Conservation (phyloP, 2,888 invertebrate genomes). For the Nomada hirtipes region DNA sequence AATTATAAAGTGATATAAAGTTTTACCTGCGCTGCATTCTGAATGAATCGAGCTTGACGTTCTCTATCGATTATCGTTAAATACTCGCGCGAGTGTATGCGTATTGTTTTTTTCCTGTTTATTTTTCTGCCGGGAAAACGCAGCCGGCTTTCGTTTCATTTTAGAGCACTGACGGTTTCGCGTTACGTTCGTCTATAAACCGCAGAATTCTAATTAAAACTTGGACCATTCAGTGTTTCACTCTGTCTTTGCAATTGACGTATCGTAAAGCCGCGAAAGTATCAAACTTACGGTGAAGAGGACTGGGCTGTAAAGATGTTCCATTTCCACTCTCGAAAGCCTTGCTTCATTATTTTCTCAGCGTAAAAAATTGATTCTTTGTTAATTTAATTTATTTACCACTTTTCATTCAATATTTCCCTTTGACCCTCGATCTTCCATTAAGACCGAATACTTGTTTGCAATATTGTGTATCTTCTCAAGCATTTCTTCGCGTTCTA, state of each 20-base stretch:
- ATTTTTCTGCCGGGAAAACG: neutral
- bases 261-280: neutral
- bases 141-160: constrained; percentile 1
- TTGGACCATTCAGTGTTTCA: constrained; percentile 7
- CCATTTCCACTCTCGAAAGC: neutral
- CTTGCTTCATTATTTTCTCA: neutral
- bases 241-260: constrained; percentile 18
- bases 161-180: neutral
- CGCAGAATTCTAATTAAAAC: constrained; percentile 27
- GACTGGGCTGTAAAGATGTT: neutral
- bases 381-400: neutral
- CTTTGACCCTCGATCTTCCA: no score
- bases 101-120: neutral
- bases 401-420: neutral
- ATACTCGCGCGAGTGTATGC: neutral
- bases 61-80: neutral
- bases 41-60: neutral
- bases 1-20: no score
- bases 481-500: neutral
- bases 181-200: constrained; percentile 9
- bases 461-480: neutral
- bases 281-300: neutral
- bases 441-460: neutral
- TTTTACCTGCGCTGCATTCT: no score
- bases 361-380: neutral